phyloP scores from a whole-genome alignment of 37 sponge, comb jelly and placozoan species.

The Axinella damicornis region DNA sequence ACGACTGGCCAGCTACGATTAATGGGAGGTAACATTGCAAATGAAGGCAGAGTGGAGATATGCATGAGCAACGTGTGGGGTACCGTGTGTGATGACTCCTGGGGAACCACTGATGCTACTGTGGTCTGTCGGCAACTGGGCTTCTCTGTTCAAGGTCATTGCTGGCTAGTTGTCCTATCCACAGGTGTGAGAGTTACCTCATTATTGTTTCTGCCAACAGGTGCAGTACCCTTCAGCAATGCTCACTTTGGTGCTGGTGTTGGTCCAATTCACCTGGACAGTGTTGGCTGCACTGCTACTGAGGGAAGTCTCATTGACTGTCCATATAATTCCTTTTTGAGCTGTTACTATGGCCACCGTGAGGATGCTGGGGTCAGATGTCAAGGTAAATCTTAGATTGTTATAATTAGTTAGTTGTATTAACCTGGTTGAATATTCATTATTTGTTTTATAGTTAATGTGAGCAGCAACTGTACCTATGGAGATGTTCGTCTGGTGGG shows the following conservation, averaged over 20 bases:
- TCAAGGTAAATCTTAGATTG: background rate
- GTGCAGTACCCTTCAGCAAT: background rate
- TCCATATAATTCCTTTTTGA: background rate
- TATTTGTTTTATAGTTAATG: no score
- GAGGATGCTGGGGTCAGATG: conserved; percentile 18
- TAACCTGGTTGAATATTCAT: no score
- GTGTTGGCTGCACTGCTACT: conserved; percentile 2
- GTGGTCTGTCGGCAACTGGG: conserved; percentile 5
- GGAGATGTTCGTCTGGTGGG: no score
- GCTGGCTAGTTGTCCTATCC: no score
- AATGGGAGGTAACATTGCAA: background rate
- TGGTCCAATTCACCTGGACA: conserved; percentile 7
- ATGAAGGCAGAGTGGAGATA: conserved; percentile 6
- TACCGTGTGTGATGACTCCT: conserved; percentile 5
- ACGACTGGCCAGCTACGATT: conserved; percentile 1
- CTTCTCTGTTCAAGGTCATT: background rate
- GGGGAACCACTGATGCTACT: background rate
- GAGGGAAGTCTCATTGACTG: conserved; percentile 6
- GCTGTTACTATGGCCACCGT: no score
- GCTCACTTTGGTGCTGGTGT: conserved; percentile 35
- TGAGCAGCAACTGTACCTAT: no score
- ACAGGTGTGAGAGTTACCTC: no score
- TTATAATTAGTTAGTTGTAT: no score
- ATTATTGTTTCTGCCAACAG: background rate
- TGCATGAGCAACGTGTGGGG: conserved; percentile 2